Base-by-base conservation (phyloP, 2,113 vertebrate genomes). In the Aspiorhynchus laticeps region DNA sequence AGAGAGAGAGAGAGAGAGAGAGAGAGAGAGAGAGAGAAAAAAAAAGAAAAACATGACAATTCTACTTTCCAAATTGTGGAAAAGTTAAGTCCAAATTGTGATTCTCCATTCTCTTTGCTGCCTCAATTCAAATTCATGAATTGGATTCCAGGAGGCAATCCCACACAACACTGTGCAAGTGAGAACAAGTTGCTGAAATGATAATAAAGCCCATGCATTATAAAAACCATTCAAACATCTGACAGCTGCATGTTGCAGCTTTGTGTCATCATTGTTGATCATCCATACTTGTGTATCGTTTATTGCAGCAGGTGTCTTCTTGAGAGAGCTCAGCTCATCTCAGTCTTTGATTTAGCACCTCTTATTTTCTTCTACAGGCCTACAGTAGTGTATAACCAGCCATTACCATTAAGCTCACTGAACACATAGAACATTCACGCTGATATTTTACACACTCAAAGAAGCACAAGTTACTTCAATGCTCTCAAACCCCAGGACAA, bases 181-280 rank as follows among this genome's bases (percentile, higher is more conserved):
- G 4, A 38, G 33, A 10, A 36, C 3, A 6, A 53, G 17, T 7
- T 78, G 7, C 28, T 78, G 77, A 59, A 59, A 79, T 79, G 10
- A 36, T 79, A 79, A 79, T 79, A 59, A 56, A 26, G 77, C 31
- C 77, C 31, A 61, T 79, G 77, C 31, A 59, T 79, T 79, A 56
- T 59, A 56, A 56, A 80, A 80, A 38, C 21, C 7, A 8, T 80
- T n/a, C 17, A 14, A 80, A 56, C 48, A 79, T 53, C 75, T 53
- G 75, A 78, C n/a, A 61, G 33, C 51, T 61, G 31, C 21, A 24
- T 80, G 51, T 80, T 41, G 53, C 78, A 80, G 53, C 21, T 80
- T 41, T 61, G 21, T 80, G 78, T 80, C 53, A 80, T 79, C 51
- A 79, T 38, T 79, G 51, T 79, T 79, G 77, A 79, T 59, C 77